Base-by-base conservation (phyloP, 2,888 invertebrate species). In the Drymonia ruficornis region DNA sequence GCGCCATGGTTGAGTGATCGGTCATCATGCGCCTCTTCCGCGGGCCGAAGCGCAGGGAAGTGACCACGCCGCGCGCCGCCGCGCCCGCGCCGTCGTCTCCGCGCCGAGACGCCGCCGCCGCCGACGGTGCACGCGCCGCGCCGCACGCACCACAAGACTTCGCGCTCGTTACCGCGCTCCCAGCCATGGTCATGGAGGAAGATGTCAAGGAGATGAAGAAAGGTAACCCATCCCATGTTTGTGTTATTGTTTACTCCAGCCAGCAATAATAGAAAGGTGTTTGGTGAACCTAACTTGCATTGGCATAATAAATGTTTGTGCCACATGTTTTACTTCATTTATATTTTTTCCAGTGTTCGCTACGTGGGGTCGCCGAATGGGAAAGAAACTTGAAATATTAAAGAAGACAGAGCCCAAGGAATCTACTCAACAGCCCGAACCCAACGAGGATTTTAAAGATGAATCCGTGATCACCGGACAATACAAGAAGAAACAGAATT, bases 321-420 rank as follows among this genome's bases (percentile, higher is more conserved):
- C 28, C 19, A 8, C 29, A 11, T 31, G 0, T 29, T 15, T 6
- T 34, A 28, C 28, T 6, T 2, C 23, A 49, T 18, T 56, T 38
- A 12, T 31, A 19, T 12, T 19, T 2, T 19, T 89, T 93, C 55
- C 91, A 95, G 95, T 95, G 77, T 91, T 94, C 69, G 94, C 95
- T 61, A 95, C 95, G 67, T 96, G 96, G 96, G 96, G 96, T 74
- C 95, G 96, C 60, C 94, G 95, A 64, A 96, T 96, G 96, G 96
- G 96, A 64, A 95, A 95, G 70, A 96, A 96, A 83, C 89, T 96
- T 74, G 96, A 96, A 75, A 94, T 96, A 77, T 91, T 96, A 59
- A 95, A 96, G 67, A 94, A 95, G 68, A 87, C 94, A 52, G 95
- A 96, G 52, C 86, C 94, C 44, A 94, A 95, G 83, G 94, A 95